These are phyloP conservation scores for Scolopax bukidnonensis DNA, from an alignment of 2,797 vertebrate species.

Conservation along the genomic window DNA sequence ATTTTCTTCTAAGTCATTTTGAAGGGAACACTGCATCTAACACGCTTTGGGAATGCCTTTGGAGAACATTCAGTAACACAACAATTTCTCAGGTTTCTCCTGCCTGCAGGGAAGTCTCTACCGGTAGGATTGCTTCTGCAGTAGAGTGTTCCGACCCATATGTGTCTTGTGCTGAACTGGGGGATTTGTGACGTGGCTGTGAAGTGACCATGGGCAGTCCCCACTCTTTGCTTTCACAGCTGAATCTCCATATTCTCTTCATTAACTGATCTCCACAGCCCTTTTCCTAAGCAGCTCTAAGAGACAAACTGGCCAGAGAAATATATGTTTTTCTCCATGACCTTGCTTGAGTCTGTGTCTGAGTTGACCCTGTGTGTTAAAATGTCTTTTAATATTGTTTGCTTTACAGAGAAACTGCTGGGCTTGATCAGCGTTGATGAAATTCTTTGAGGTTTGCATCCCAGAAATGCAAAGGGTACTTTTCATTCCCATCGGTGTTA, in stretches of 20 bases:
- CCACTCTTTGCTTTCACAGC: background rate
- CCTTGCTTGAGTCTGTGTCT: background rate
- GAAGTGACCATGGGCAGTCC: background rate
- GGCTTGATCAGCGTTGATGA: background rate
- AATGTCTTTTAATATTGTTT: background rate
- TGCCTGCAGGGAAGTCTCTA: background rate
- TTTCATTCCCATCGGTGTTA: background rate
- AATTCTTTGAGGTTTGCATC: background rate
- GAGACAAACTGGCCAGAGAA: background rate
- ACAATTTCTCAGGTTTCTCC: background rate
- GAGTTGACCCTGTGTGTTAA: background rate
- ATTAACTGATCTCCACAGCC: background rate
- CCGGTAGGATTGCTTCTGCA: background rate
- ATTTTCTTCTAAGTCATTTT: background rate
- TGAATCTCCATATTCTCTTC: background rate
- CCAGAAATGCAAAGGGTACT: background rate
- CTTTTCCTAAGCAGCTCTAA: background rate
- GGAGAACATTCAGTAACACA: background rate
- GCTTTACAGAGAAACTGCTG: background rate
- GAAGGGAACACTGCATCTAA: background rate
- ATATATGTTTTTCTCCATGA: background rate
- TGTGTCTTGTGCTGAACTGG: background rate
- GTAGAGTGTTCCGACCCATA: rapidly evolving
- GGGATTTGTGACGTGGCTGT: background rate
- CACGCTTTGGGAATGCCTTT: background rate